phyloP scores from a whole-genome alignment of 2,888 invertebrate species.

The Hipparchia sbordonii region DNA sequence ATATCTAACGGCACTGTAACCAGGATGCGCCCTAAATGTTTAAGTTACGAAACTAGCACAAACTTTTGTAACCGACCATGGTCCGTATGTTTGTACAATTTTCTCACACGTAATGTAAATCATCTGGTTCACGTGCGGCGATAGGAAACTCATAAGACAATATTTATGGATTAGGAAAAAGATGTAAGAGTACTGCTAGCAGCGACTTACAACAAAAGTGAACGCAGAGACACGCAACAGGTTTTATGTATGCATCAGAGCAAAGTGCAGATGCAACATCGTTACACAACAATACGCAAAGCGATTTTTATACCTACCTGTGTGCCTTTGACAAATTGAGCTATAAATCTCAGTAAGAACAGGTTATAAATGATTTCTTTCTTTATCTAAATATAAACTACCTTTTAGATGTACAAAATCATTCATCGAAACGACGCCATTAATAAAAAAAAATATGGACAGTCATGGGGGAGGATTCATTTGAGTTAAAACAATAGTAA shows the following conservation, averaged over 20 bases:
- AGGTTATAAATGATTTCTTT: too few species aligned
- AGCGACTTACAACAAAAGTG: slow-evolving; percentile 35
- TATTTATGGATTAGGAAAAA: slow-evolving; percentile 34
- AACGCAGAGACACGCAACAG: slow-evolving; percentile 54
- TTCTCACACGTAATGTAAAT: slow-evolving; percentile 18
- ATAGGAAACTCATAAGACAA: slow-evolving; percentile 26
- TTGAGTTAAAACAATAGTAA: too few species aligned
- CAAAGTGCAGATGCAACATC: slow-evolving; percentile 53
- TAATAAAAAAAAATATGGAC: too few species aligned
- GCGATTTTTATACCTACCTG: slow-evolving; percentile 39
- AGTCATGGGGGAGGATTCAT: too few species aligned
- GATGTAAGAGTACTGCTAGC: slow-evolving; percentile 22
- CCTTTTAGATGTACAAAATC: too few species aligned
- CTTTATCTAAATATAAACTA: too few species aligned
- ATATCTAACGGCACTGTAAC: background rate
- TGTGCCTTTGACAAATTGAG: slow-evolving; percentile 23
- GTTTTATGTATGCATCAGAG: slow-evolving; percentile 58
- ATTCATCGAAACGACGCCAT: too few species aligned
- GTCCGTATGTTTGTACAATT: slow-evolving; percentile 5
- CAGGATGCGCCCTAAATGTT: slow-evolving; percentile 13
- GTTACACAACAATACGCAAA: slow-evolving; percentile 53
- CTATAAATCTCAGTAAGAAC: too few species aligned
- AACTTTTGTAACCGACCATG: slow-evolving; percentile 23
- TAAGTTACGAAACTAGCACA: slow-evolving; percentile 17
- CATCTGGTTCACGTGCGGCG: slow-evolving; percentile 16